Percentiles rank a stretch among this genome's conserved stretches.
phyloP scores from a whole-genome alignment of 1,140 invertebrate genomes.

The Brachionus koreanus region DNA sequence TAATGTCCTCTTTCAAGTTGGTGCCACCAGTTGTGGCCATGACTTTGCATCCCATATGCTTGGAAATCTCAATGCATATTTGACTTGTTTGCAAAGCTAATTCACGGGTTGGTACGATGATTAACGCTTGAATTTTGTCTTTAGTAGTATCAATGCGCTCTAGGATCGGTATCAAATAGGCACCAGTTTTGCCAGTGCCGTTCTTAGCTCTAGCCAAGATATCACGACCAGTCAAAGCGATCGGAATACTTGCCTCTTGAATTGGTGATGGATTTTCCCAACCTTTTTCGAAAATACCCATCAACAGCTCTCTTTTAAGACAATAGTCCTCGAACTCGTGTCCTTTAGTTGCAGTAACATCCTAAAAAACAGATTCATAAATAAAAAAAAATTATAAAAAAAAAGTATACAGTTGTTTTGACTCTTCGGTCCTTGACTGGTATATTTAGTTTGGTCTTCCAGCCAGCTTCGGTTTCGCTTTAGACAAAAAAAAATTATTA shows the following conservation, averaged over 20 bases:
- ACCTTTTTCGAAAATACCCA: slow-evolving; percentile 99
- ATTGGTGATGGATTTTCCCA: slow-evolving; percentile 99
- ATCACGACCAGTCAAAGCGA: slow-evolving; percentile 93
- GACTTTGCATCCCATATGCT: slow-evolving; percentile 67
- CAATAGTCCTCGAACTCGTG: slow-evolving; percentile 91
- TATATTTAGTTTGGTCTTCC: slow-evolving; percentile 31
- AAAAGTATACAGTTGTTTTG: slow-evolving; percentile 13
- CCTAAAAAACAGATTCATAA: not conserved
- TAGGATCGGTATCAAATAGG: slow-evolving; percentile 95
- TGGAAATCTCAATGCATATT: slow-evolving; percentile 96
- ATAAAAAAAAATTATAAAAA: not conserved
- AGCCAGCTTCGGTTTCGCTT: slow-evolving; percentile 41
- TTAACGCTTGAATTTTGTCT: slow-evolving; percentile 74
- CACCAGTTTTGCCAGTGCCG: slow-evolving; percentile 99
- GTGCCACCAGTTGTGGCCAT: slow-evolving; percentile 99
- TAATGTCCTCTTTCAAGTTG: slow-evolving; percentile 96
- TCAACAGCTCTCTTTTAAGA: slow-evolving; percentile 88
- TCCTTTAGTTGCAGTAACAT: slow-evolving; percentile 43
- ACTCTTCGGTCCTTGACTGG: slow-evolving; percentile 36
- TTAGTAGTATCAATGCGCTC: slow-evolving; percentile 85
- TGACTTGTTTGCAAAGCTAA: slow-evolving; percentile 98
- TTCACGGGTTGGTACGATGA: slow-evolving; percentile 97
- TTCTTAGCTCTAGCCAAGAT: slow-evolving; percentile 97
- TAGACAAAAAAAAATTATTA: not conserved
- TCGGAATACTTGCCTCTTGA: slow-evolving; percentile 84